Percentiles rank a stretch among this genome's conserved stretches.
These are phyloP conservation scores for Pristiophorus japonicus DNA, from an alignment of 2,113 vertebrate species.

Conservation along the genomic window DNA sequence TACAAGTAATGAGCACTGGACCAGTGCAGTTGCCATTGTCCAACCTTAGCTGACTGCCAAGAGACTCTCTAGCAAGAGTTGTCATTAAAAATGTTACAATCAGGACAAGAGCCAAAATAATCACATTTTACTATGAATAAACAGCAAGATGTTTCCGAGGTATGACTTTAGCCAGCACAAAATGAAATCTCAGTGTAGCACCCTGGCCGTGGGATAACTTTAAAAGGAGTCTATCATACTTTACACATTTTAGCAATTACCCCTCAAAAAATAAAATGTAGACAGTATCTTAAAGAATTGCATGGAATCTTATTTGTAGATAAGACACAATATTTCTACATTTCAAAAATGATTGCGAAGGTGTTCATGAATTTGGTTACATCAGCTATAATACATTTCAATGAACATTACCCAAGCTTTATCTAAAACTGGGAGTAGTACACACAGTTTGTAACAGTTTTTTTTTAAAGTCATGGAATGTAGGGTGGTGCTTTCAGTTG, in stretches of 20 bases:
- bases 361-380: neutral
- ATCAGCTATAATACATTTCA: constrained; percentile 61
- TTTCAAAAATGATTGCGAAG: neutral
- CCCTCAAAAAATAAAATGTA: neutral
- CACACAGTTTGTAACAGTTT: neutral
- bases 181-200: neutral
- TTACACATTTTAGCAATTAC: neutral
- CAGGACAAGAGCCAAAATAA: neutral
- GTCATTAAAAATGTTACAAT: neutral
- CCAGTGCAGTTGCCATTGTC: neutral
- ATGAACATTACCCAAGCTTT: neutral
- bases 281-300: neutral
- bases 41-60: neutral
- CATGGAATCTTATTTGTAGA: neutral
- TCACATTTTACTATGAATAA: neutral
- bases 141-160: too few relatives aligned
- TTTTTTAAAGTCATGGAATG: constrained; percentile 17
- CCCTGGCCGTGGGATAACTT: neutral
- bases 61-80: neutral
- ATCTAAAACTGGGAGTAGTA: neutral
- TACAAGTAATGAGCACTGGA: neutral
- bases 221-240: neutral
- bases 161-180: neutral
- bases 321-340: neutral
- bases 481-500: neutral